Conservation (phyloP, 2,888 invertebrate genomes). For the Spodoptera littoralis region DNA sequence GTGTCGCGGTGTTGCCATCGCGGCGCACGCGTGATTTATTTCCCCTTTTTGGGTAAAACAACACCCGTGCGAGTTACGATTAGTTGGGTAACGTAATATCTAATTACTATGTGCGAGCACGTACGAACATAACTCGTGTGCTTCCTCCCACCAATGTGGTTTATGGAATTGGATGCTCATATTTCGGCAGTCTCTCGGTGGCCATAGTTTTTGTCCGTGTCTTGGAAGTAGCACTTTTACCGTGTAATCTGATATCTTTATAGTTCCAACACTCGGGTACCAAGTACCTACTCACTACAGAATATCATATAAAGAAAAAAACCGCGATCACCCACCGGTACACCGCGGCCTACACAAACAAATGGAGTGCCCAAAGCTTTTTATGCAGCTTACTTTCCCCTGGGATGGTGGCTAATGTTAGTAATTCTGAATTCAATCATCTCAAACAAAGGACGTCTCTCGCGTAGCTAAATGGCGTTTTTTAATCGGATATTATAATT, state of each 20-base stretch:
- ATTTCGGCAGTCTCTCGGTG: constrained; percentile 86
- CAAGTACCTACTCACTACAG: constrained; percentile 46
- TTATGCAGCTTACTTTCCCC: constrained; percentile 69
- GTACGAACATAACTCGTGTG: constrained; percentile 86
- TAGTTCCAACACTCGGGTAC: constrained; percentile 66
- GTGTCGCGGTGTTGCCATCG: constrained; percentile 80
- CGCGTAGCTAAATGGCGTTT: constrained; percentile 87
- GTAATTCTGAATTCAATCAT: constrained; percentile 87
- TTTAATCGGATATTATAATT: constrained; percentile 90
- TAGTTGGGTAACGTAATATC: constrained; percentile 86
- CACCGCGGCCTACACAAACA: constrained; percentile 67
- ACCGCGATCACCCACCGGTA: constrained; percentile 54
- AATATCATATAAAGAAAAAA: constrained; percentile 61
- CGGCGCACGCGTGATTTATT: constrained; percentile 83
- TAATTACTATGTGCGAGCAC: constrained; percentile 88
- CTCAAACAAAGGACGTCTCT: constrained; percentile 86
- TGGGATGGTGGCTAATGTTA: constrained; percentile 80
- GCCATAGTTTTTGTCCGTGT: constrained; percentile 81
- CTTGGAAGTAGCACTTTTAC: constrained; percentile 73
- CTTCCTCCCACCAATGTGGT: constrained; percentile 86
- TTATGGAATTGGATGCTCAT: constrained; percentile 88
- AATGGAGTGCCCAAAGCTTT: constrained; percentile 67
- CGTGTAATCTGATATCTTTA: constrained; percentile 82
- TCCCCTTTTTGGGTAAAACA: constrained; percentile 87
- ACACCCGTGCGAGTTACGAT: constrained; percentile 88